Conservation (phyloP, 2,797 vertebrate species). For the Tinamus major region DNA sequence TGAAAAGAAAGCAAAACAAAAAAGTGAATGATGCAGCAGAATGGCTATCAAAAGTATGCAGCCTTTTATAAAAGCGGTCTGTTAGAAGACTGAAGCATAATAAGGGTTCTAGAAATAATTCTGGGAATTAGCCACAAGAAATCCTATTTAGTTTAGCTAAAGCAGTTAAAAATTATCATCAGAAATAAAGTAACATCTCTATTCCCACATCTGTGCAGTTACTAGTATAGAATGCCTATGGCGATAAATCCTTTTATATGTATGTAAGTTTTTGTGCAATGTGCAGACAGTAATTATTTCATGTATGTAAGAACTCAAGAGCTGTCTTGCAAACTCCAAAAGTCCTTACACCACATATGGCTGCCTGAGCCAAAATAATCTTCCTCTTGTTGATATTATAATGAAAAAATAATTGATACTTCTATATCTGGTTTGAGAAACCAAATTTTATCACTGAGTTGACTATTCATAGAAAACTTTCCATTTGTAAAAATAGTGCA, state of each 20-base stretch:
- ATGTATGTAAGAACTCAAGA: background rate
- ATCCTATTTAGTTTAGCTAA: background rate
- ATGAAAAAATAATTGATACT: constrained; percentile 34
- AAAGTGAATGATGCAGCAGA: background rate
- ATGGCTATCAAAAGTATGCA: background rate
- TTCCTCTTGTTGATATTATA: background rate
- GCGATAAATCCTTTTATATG: background rate
- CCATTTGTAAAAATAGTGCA: background rate
- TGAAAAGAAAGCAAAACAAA: background rate
- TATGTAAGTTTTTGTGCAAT: background rate
- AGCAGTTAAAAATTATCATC: background rate
- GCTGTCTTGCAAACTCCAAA: background rate
- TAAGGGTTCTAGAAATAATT: background rate
- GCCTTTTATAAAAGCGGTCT: background rate
- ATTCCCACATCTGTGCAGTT: background rate
- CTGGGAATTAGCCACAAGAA: background rate
- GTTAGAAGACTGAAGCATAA: background rate
- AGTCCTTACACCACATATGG: background rate
- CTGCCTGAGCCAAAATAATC: background rate
- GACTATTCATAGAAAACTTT: constrained; percentile 46
- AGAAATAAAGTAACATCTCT: background rate
- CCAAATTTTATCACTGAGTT: background rate
- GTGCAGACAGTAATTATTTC: background rate
- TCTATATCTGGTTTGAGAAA: background rate
- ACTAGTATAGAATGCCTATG: accelerated